phyloP scores from a whole-genome alignment of 2,797 vertebrate species.

The Gouania willdenowi region DNA sequence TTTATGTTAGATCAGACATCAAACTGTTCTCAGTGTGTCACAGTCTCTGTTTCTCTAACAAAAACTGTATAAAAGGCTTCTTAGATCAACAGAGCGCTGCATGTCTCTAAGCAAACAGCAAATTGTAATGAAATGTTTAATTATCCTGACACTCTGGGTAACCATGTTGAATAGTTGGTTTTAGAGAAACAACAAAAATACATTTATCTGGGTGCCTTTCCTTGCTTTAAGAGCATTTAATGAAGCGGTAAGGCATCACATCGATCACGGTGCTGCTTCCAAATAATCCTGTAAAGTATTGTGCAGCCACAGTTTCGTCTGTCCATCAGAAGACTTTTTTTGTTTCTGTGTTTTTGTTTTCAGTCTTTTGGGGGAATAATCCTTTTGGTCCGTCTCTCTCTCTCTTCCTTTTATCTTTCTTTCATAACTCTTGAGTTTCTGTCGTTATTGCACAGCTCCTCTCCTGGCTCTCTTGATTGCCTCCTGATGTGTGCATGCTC shows the following conservation, averaged over 20 bases:
- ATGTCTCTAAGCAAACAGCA: slow-evolving; percentile 26
- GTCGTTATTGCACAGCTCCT: slow-evolving; percentile 27
- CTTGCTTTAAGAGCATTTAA: slow-evolving; percentile 2
- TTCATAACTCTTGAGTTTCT: slow-evolving; percentile 8
- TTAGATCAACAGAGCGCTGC: slow-evolving; percentile 19
- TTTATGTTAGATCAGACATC: slow-evolving; percentile 38
- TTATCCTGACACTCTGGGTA: slow-evolving; percentile 64
- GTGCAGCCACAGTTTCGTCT: slow-evolving; percentile 35
- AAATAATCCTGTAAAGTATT: no score
- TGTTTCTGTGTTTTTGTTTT: slow-evolving; percentile 20
- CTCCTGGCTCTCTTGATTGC: slow-evolving; percentile 33
- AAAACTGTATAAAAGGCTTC: slow-evolving; percentile 53
- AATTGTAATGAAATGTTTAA: slow-evolving; percentile 70
- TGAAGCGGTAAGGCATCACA: slow-evolving; percentile 6
- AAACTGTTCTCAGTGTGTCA: slow-evolving; percentile 29
- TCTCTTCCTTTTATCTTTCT: not conserved
- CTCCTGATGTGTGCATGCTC: slow-evolving; percentile 37
- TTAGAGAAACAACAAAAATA: slow-evolving; percentile 42
- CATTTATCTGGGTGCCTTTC: slow-evolving; percentile 1
- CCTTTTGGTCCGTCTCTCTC: slow-evolving; percentile 4
- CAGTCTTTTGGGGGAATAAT: slow-evolving; percentile 29
- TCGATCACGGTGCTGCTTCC: no score
- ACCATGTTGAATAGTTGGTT: slow-evolving; percentile 58
- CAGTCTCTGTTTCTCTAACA: slow-evolving; percentile 19
- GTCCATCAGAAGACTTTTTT: slow-evolving; percentile 34